Base-by-base conservation (phyloP, 2,113 vertebrate genomes). In the Dinomys branickii region DNA sequence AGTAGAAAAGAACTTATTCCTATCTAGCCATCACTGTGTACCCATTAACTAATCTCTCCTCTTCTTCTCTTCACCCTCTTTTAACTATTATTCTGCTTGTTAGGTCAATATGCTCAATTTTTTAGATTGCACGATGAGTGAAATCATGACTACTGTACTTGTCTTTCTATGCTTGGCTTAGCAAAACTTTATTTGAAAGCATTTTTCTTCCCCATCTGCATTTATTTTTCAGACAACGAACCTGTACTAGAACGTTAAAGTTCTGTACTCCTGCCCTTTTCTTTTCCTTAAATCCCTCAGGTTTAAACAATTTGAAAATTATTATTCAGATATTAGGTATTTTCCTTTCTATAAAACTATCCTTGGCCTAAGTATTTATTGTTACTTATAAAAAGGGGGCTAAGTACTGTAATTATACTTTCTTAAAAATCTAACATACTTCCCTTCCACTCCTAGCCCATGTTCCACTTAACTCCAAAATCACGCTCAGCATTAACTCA, bases 281-380 rank as follows among this genome's bases (percentile, higher is more conserved):
- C 10, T 59, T 86, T 91, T 88, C 52, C 50, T 41, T 93, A 87
- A 88, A 87, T 11, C 2, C 33, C 47, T 67, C 38, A 69, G 41
- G 88, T 85, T 77, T 85, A 88, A 84, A 96, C 47, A 92, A 94
- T 92, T 84, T 84, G 17, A 69, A 82, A 41, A 41, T 41, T 58
- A 56, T 16, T 90, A 14, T 81, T 96, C 56, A 87, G 41, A 92
- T 82, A 75, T 88, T 41, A 88, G 85, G 44, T 9, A 81, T 69
- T 85, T 87, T 96, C 24, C 35, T 85, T 94, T 92, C 92, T 87
- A 86, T 0, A 84, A 67, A 90, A 81, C 44, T 77, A 30, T 85
- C 80, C n/a, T 85, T 88, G 9, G 77, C 41, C 54, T 87, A 95
- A 89, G 89, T 63, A 92, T 50, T 82, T 33, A 69, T 30, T 94